phyloP scores from a whole-genome alignment of 2,797 vertebrate genomes.

The Cetoscarus ocellatus region DNA sequence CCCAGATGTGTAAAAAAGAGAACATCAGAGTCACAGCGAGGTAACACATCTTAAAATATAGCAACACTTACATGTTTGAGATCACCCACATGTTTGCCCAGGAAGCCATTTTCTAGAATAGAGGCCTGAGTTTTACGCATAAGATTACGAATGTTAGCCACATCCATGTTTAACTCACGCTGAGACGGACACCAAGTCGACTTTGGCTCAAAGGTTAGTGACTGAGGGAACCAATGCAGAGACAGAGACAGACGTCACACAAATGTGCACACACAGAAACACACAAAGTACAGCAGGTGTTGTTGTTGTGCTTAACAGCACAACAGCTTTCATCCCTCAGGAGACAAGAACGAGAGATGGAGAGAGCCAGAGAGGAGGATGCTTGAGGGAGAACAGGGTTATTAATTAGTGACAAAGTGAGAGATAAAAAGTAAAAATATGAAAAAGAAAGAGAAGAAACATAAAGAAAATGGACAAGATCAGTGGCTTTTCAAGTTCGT shows the following conservation, averaged over 20 bases:
- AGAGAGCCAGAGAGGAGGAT: conserved; percentile 27
- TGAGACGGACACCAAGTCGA: neutral
- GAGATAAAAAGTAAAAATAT: conserved; percentile 43
- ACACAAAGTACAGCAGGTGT: conserved; percentile 78
- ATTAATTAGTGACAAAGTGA: conserved; percentile 71
- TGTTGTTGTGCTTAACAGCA: conserved; percentile 80
- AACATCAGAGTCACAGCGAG: conserved; percentile 24
- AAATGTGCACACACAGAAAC: conserved; percentile 58
- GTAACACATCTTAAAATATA: conserved; percentile 10
- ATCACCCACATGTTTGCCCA: conserved; percentile 46
- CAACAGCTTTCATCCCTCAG: conserved; percentile 58
- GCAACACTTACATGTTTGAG: conserved; percentile 77
- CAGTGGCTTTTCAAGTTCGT: too few species aligned
- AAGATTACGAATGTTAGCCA: conserved; percentile 67
- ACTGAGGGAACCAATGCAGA: conserved; percentile 6
- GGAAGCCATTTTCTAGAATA: conserved; percentile 67
- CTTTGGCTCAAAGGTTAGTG: conserved; percentile 2
- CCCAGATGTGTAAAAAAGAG: neutral
- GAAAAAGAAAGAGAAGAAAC: neutral
- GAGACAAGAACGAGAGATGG: conserved; percentile 43
- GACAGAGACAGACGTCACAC: conserved; percentile 33
- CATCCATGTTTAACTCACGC: conserved; percentile 71
- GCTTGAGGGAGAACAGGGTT: conserved; percentile 51
- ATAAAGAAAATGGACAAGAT: neutral
- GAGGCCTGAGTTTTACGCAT: conserved; percentile 77